Evolutionary conservation across 2,797 vertebrate species (phyloP).

Genomic region (Chrysocyon brachyurus): DNA sequence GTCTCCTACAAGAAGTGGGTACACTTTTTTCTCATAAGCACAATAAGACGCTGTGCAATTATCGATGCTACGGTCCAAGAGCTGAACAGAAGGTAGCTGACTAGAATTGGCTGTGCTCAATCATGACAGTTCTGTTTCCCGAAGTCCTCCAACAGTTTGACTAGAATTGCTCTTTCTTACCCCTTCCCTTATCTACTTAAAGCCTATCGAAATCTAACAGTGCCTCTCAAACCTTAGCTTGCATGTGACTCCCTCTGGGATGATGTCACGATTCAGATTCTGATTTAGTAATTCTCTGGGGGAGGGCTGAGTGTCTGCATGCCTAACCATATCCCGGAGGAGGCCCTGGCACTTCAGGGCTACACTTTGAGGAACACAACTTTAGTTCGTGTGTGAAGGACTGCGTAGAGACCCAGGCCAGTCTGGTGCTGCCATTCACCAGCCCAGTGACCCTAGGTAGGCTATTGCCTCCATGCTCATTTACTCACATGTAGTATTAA

Average conservation of each 20-base stretch:
- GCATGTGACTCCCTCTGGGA: accelerated
- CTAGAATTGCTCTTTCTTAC: neutral
- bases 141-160: neutral
- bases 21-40: neutral
- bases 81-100: neutral
- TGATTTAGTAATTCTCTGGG: accelerated
- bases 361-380: too few relatives aligned
- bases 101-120: neutral
- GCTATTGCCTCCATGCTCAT: neutral
- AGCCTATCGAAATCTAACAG: neutral
- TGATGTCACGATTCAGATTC: neutral
- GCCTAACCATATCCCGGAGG: accelerated
- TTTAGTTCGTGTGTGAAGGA: neutral
- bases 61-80: neutral
- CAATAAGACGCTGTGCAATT: neutral
- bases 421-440: neutral
- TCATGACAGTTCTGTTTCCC: neutral
- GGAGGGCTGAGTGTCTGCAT: neutral
- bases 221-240: neutral
- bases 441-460: accelerated
- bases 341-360: neutral
- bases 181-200: neutral
- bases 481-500: neutral
- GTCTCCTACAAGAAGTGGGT: neutral
- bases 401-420: accelerated